Evolutionary conservation across 2,888 invertebrate species (phyloP), one percentile per base, ranked within the genome.

Genomic region (Isotomurus palustris): DNA sequence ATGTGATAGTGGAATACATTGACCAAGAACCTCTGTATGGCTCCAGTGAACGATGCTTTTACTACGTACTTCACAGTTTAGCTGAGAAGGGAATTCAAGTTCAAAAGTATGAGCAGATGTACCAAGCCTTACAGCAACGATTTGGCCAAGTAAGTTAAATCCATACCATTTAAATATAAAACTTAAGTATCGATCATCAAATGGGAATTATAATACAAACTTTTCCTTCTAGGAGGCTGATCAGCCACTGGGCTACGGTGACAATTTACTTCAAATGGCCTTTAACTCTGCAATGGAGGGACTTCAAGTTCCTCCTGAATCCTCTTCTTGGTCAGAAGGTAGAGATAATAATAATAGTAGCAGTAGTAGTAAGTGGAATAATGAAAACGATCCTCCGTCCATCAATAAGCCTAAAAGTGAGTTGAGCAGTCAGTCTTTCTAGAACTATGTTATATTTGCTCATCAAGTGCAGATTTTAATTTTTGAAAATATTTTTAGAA

Each of bases 11-110:
- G 45, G 79, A 80, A 65, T 80, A 82, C 66, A 75, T 83, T 56
- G 80, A 83, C 65, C 78, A 75, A 27, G 81, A 82, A 62, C 77
- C 79, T 40, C 74, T 84, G 50, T 82, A 82, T 72, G 76, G 76
- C 19, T 78, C 79, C 54, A 82, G 81, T 70, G 81, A 82, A 70
- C 73, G 79, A 43, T 81, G 81, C 70, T 76, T 83, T 52, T 82
- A 79, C 72, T 76, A 79, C 59, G 74, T 83, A 53, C 73, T 84
- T 61, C 76, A 78, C 58, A 75, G 75, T 32, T 72, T 81, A 63
- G 76, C 73, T 53, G 77, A 80, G 66, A 79, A 80, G 71, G 78
- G 78, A 63, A 77, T 79, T 71, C 76, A 78, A 66, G 72, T 78
- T 59, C 76, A 77, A 55, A 79, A 78, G 71, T 79, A 77, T 69